These are phyloP conservation scores for Gila robusta DNA, from an alignment of 2,797 vertebrate species.

Conservation along the genomic window DNA sequence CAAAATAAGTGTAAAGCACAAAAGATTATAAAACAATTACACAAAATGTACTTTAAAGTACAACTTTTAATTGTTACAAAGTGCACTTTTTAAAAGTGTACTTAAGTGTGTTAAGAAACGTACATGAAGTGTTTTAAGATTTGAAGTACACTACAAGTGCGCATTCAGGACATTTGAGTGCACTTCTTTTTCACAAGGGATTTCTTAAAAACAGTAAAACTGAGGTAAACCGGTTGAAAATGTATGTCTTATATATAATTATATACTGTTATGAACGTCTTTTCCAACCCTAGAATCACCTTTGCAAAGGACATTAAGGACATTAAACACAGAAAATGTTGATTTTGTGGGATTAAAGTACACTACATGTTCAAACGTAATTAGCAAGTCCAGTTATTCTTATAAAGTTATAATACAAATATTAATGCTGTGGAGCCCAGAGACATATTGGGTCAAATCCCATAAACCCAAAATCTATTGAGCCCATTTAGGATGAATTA, in stretches of 20 bases:
- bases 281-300: background rate
- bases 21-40: background rate
- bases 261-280: no score
- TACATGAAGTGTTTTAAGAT: background rate
- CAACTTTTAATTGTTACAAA: background rate
- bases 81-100: background rate
- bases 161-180: background rate
- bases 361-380: background rate
- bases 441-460: no score
- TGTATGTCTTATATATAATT: no score
- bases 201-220: background rate
- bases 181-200: background rate
- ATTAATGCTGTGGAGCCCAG: background rate
- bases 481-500: background rate
- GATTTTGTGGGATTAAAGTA: background rate
- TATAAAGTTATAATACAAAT: background rate
- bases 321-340: background rate
- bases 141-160: background rate
- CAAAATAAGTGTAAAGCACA: no score
- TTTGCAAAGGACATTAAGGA: background rate
- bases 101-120: background rate
- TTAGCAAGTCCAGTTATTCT: background rate
- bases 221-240: no score
- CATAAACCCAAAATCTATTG: background rate
- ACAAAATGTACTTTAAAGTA: background rate